Evolutionary conservation across 2,797 vertebrate species (phyloP).

Genomic region (Tenualosa thibaudeaui): DNA sequence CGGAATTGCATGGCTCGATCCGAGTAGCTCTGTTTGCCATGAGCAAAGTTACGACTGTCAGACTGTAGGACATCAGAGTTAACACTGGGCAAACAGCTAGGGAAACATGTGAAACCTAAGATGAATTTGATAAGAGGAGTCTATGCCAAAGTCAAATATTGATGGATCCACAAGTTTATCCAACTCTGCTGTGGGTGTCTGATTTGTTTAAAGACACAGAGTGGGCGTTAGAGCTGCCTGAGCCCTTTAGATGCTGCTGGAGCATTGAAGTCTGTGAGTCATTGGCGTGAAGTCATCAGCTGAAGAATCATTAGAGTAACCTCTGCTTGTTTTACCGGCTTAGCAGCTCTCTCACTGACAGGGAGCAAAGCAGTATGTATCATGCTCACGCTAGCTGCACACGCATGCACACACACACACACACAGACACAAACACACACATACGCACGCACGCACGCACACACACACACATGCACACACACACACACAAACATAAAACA

Average conservation of each 20-base stretch:
- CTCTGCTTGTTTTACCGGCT: neutral
- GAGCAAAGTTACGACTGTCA: too few species aligned
- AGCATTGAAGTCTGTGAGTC: neutral
- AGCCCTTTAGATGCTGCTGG: neutral
- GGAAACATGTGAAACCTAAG: too few species aligned
- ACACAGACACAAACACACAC: conserved; percentile 17
- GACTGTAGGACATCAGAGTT: too few species aligned
- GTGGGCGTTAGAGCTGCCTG: neutral
- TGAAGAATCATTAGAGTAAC: neutral
- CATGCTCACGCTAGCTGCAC: neutral
- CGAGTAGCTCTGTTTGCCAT: too few species aligned
- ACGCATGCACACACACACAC: neutral
- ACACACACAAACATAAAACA: neutral
- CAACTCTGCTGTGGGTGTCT: neutral
- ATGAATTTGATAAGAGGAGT: too few species aligned
- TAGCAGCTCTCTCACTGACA: neutral
- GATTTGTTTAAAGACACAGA: neutral
- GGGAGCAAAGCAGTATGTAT: neutral
- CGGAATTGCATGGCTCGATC: neutral
- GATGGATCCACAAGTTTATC: neutral
- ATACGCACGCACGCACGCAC: neutral
- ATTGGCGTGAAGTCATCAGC: neutral
- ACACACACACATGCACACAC: neutral
- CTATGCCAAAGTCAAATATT: neutral
- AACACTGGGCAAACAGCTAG: too few species aligned